Evolutionary conservation across 2,797 vertebrate genomes (phyloP), one percentile per base, ranked within the genome.

Genomic region (Neosilurus hyrtlii): DNA sequence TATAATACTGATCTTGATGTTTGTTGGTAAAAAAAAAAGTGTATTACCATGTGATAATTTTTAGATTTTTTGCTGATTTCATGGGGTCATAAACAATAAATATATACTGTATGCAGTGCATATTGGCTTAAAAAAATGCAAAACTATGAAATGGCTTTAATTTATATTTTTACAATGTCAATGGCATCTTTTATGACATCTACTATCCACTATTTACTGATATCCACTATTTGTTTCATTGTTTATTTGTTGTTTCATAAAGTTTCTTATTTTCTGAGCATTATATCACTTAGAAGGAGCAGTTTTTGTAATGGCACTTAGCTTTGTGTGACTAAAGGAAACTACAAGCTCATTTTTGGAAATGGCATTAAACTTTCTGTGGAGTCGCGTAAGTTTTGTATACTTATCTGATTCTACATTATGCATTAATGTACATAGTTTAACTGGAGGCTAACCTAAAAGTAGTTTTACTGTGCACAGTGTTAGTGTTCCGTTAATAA

Each of bases 261-360:
- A 30, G 30, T 30, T 30, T 30, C 30, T 30, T 30, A 18, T 30
- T 1, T 30, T 2, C 30, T 30, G 1, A 73, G 18, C 4, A 30
- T 18, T 73, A 9, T 7, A 54, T 73, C 8, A 73, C 11, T 15
- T 0, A 65, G 22, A 26, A 37, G n/a, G 35, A 30, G 30, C 82
- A 26, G 12, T 86, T 87, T 83, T 73, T 83, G 82, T 79, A 22
- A 77, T 56, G 65, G 71, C 5, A 15, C 75, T 15, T 84, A 82
- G 24, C 74, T 56, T 22, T 81, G 78, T 88, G 85, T 88, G 87
- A 82, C 56, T 81, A 86, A 83, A 87, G 83, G 80, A 20, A 73
- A 82, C 51, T 59, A 87, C 79, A 86, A 63, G 35, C 11, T 87
- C 14, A 71, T 63, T 61, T 87, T 88, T 84, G 87, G 75, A 70